Evolutionary conservation across 2,113 vertebrate species (phyloP).

Genomic region (Grallaria varia): DNA sequence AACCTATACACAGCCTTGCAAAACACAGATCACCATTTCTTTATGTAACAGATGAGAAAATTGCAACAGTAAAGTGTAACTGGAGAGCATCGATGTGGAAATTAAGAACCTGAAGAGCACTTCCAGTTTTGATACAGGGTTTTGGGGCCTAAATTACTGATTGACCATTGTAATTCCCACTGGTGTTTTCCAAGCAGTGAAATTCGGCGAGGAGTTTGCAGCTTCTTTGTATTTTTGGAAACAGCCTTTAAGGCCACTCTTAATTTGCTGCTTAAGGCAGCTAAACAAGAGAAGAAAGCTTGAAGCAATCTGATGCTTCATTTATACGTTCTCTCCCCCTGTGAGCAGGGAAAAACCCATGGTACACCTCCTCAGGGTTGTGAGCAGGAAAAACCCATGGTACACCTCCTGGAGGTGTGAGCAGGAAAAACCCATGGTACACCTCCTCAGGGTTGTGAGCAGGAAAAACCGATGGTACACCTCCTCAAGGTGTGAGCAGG

Average conservation of each 20-base stretch:
- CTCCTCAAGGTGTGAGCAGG: background rate
- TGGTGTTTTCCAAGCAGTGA: background rate
- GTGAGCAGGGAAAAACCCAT: background rate
- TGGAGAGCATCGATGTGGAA: background rate
- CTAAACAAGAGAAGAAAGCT: background rate
- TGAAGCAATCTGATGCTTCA: background rate
- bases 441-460: too few relatives aligned
- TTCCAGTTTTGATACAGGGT: rapidly evolving
- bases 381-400: too few relatives aligned
- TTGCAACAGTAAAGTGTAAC: background rate
- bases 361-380: background rate
- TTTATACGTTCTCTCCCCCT: background rate
- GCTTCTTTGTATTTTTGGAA: background rate
- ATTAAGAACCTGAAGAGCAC: background rate
- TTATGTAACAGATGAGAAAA: background rate
- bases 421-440: background rate
- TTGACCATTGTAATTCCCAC: background rate
- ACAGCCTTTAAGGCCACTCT: background rate
- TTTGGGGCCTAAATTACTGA: background rate
- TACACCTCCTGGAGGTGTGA: background rate
- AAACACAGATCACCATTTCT: background rate
- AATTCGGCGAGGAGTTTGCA: background rate
- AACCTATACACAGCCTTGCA: background rate
- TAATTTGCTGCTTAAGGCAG: background rate
- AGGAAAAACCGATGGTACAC: background rate